A percentile compares a stretch with the other conserved stretches of the same genome.
phyloP scores from a whole-genome alignment of 37 sponge, comb jelly and placozoan genomes.

The Diacarnus erythraeanus region DNA sequence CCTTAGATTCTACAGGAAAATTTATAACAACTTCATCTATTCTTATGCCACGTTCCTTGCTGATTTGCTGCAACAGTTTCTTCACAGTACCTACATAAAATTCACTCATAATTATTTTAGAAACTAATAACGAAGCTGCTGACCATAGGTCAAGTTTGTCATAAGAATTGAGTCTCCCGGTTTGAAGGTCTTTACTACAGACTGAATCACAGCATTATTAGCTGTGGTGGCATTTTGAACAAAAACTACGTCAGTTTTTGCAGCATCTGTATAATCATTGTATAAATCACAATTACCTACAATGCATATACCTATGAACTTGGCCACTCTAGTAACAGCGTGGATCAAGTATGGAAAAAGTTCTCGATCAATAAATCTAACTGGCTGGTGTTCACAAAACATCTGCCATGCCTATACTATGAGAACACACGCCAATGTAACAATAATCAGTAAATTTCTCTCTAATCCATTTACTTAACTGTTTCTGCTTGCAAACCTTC shows the following conservation, averaged over 20 bases:
- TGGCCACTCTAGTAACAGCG: constrained; percentile 53
- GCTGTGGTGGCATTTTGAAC: constrained; percentile 84
- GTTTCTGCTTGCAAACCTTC: constrained; percentile 47
- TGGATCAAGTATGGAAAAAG: constrained; percentile 65
- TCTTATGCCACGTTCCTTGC: neutral
- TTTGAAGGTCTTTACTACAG: constrained; percentile 38
- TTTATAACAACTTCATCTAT: neutral
- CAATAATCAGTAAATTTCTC: neutral
- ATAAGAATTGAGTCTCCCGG: constrained; percentile 65
- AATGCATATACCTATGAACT: constrained; percentile 57
- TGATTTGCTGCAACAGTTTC: neutral
- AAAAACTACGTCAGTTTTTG: constrained; percentile 66
- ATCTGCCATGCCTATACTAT: constrained; percentile 58
- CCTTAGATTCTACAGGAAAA: neutral
- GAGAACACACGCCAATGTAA: too few relatives aligned
- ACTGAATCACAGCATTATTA: constrained; percentile 54
- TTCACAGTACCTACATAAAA: neutral
- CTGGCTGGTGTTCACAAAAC: constrained; percentile 79
- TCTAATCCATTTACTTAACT: constrained; percentile 1
- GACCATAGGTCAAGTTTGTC: constrained; percentile 73
- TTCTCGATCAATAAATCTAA: constrained; percentile 78
- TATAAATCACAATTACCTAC: neutral
- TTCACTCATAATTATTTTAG: neutral
- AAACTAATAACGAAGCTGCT: neutral
- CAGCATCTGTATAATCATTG: constrained; percentile 43